phyloP scores from a whole-genome alignment of 2,113 vertebrate species.

The Periophthalmus modestus region DNA sequence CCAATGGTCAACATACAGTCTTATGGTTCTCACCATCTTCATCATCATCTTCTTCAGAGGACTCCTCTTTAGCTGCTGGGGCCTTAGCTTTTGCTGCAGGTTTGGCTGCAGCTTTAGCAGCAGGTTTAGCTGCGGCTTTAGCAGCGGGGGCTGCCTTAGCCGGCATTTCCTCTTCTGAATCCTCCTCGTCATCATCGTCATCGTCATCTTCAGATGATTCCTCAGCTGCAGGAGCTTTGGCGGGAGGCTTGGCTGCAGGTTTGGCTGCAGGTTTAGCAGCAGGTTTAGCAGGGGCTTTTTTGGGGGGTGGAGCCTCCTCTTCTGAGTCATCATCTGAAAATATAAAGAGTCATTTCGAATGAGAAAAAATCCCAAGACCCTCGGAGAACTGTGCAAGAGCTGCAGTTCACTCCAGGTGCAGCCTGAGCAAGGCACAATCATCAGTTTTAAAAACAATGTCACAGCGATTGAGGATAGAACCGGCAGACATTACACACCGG shows the following conservation, averaged over 20 bases:
- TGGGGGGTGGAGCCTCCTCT: slow-evolving; percentile 75
- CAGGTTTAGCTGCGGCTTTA: slow-evolving; percentile 19
- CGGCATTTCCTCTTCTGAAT: slow-evolving; percentile 78
- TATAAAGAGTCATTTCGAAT: background rate
- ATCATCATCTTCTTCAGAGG: slow-evolving; percentile 66
- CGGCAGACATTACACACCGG: slow-evolving; percentile 63
- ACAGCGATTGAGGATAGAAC: slow-evolving; percentile 76
- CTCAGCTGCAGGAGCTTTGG: slow-evolving; percentile 52
- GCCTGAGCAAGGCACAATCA: background rate
- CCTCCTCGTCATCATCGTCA: slow-evolving; percentile 48
- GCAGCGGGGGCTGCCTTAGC: slow-evolving; percentile 62
- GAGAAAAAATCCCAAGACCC: too few species aligned
- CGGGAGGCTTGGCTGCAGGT: slow-evolving; percentile 54
- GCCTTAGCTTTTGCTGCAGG: slow-evolving; percentile 50
- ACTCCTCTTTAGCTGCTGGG: background rate
- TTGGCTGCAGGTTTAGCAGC: slow-evolving; percentile 71
- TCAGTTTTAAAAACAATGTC: slow-evolving; percentile 24
- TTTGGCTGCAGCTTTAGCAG: slow-evolving; percentile 12
- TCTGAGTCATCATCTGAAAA: slow-evolving; percentile 71
- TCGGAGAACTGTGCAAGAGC: too few species aligned
- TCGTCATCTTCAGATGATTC: slow-evolving; percentile 63
- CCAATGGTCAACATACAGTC: slow-evolving; percentile 31
- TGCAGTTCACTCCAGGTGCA: too few species aligned
- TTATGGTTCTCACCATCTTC: slow-evolving; percentile 77
- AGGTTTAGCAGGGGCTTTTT: slow-evolving; percentile 53